Base-by-base conservation (phyloP, 2,797 vertebrate species). In the Pteropus rufus region DNA sequence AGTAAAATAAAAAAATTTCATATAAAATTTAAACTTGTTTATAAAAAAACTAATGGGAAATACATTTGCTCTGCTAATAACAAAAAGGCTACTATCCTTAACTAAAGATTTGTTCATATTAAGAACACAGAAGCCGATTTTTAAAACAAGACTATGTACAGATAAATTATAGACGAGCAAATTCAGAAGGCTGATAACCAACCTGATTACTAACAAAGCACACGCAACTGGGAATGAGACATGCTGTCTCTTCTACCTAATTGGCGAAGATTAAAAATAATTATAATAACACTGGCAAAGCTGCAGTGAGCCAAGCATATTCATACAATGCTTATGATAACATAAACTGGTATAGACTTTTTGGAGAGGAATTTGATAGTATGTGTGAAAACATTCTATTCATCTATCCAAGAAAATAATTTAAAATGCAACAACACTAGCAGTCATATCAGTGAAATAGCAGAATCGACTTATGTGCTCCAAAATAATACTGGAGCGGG, bases 11-110 rank as follows among this genome's bases (percentile, higher is more conserved):
- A 67, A 83, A 46, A 58, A 31, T 85, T 89, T 75, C 60, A 85
- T 54, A 58, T 58, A 65, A 72, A 92, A 92, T 87, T 89, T 93
- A 41, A 91, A 93, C 26, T 85, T 73, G 49, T 72, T 85, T 82
- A 92, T 73, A 73, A 73, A 65, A 93, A 95, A 58, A 93, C 24
- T 76, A 83, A 12, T 26, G 31, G 75, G 29, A 92, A 93, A 77
- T 79, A 72, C 9, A 83, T 64, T 67, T 87, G 69, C 29, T 79
- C 73, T 69, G 39, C 77, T 62, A 92, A 89, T 89, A 49, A 86
- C 31, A 86, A 77, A 64, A 94, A 89, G n/a, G 26, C 19, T 77
- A 93, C 46, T 89, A 94, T 58, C 34, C 49, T 69, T 89, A 87
- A 88, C 44, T 73, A 49, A 84, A 80, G 21, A 87, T 44, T 87